Evolutionary conservation across 2,113 vertebrate species (phyloP), one percentile per base, ranked within the genome.

Genomic region (Cnemophilus loriae): DNA sequence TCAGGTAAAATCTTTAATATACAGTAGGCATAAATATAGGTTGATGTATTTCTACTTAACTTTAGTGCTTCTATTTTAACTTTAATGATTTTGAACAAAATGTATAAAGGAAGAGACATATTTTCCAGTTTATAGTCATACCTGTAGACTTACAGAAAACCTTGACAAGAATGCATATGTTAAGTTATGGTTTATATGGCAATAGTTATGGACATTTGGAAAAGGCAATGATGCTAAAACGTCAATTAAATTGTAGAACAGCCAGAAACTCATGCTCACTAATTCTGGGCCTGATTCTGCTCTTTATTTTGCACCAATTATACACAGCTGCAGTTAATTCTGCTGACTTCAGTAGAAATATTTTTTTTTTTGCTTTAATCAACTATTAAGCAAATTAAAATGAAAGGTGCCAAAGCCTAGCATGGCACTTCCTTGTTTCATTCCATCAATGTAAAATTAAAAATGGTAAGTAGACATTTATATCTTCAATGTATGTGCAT

Each of bases 1-100:
- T 93, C 39, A 85, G 26, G 30, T 74, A 95, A 84, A 94, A 83
- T 95, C 84, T 78, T 95, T 85, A 87, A 87, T 79, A 67, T 95
- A 77, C 35, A 89, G 33, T 93, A 95, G 39, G 28, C 77, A 82
- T 96, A 96, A 95, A 97, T 90, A 95, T 87, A 69, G 28, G 11
- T 68, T 61, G 55, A 71, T 84, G 44, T 78, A 84, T 63, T 69
- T 95, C 39, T 93, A 84, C 28, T 92, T 84, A 81, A 90, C 63
- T 95, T 67, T 82, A 93, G 73, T 96, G 60, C 84, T 95, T 96
- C 71, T 95, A 41, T 96, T 97, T 95, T 71, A 86, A 93, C 20
- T 84, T 95, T 47, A 86, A 70, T 87, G 95, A 87, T 75, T 78
- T 86, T 89, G 44, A 63, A 85, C 27, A 26, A 86, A 84, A 44